Base-by-base conservation (phyloP, 2,113 vertebrate genomes). In the Puffinus mauretanicus region DNA sequence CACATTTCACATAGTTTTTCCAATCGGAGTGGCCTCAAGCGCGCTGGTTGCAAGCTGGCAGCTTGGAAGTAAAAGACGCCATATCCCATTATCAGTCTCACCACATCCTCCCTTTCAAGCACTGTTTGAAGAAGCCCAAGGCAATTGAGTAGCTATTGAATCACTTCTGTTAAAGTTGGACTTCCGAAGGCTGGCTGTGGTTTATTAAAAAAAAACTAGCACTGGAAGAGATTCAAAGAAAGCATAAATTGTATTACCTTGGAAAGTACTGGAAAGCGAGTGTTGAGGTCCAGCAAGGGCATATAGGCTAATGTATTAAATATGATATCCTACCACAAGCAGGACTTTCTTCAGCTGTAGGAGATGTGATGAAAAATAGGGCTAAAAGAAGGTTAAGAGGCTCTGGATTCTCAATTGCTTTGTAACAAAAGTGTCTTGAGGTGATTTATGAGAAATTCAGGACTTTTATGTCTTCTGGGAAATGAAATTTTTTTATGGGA, bases 331-430 rank as follows among this genome's bases (percentile, higher is more conserved):
- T 69, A 92, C 44, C 36, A 91, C 77, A 86, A 86, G 73, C 36
- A 96, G 57, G 65, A 77, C 61, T 94, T 91, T 40, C 57, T 92
- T 82, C 66, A 82, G 34, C 81, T 94, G 7, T 44, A 89, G 83
- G 84, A 89, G 62, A 82, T 62, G 81, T 55, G 70, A 89, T 97
- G 94, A 95, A 96, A 95, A 89, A 92, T n/a, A 80, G 57, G 81
- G 20, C 86, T 90, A 84, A 94, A 91, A 94, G 94, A 94, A 95
- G 96, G 93, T 97, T 89, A 96, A 96, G 94, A 95, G 86, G 64
- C 83, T 94, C 36, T 15, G 26, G 86, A 91, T 90, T 89, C 83
- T 91, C 93, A 96, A 93, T 96, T 97, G 85, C 93, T 94, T 93
- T 70, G 66, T 80, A 91, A 93, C 91, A 90, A 51, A 97, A 94